phyloP scores from a whole-genome alignment of 2,888 invertebrate genomes.

The Ptycholaimellus sp. region DNA sequence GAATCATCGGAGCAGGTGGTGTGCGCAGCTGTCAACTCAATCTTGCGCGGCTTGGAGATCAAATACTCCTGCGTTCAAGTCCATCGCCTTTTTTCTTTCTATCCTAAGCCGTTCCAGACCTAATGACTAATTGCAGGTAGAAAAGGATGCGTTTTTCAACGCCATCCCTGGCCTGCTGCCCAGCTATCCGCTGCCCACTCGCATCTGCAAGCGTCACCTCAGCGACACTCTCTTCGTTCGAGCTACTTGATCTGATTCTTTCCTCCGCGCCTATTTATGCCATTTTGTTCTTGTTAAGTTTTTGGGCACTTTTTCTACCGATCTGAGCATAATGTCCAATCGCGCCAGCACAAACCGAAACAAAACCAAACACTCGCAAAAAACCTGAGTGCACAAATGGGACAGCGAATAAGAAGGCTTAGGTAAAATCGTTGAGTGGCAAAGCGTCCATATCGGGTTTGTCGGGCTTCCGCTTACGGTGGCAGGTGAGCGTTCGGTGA shows the following conservation, averaged over 20 bases:
- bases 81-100: neutral
- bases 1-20: neutral
- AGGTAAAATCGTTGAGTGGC: no score
- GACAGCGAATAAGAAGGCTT: no score
- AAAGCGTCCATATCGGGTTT: no score
- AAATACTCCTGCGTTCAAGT: neutral
- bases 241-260: constrained; percentile 1
- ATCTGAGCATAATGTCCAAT: no score
- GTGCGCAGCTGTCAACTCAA: neutral
- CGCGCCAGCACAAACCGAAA: no score
- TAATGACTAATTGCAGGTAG: constrained; percentile 25
- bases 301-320: no score
- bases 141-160: constrained; percentile 30
- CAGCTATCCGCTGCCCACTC: constrained; percentile 7
- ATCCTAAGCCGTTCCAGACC: neutral
- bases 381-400: no score
- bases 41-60: neutral
- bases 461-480: no score
- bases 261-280: no score
- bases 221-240: neutral
- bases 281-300: no score
- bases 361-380: no score
- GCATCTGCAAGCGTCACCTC: neutral
- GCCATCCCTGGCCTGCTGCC: constrained; percentile 29
- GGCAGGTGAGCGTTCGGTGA: constrained; percentile 3